Percentiles rank a stretch among this genome's conserved stretches.
phyloP scores from a whole-genome alignment of 2,888 invertebrate species.

The Augochlorella aurata region DNA sequence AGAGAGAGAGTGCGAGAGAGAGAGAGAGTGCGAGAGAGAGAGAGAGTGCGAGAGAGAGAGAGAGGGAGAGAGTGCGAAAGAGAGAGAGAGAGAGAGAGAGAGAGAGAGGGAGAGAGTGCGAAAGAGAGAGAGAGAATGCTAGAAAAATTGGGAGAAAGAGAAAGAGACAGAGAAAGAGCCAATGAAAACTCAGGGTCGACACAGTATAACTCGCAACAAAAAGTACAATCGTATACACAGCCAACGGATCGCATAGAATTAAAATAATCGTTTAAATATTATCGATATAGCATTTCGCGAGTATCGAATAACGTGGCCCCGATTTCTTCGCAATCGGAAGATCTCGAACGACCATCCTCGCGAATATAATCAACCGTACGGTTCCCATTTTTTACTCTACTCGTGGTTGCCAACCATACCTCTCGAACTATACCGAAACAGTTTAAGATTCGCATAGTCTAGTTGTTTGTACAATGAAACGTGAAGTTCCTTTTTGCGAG shows the following conservation, averaged over 20 bases:
- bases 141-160: neutral
- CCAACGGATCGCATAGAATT: constrained; percentile 77
- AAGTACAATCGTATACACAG: constrained; percentile 82
- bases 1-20: neutral
- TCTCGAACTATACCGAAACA: constrained; percentile 46
- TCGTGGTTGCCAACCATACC: constrained; percentile 35
- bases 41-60: constrained; percentile 12
- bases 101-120: too few relatives aligned
- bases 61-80: neutral
- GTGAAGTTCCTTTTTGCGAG: constrained; percentile 56
- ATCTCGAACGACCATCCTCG: constrained; percentile 51
- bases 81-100: neutral
- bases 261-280: constrained; percentile 66
- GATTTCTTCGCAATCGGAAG: constrained; percentile 18
- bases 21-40: neutral
- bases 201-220: constrained; percentile 80
- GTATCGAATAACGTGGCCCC: constrained; percentile 48
- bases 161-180: constrained; percentile 40
- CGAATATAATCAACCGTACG: constrained; percentile 46
- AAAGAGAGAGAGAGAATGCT: neutral
- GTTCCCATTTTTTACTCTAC: constrained; percentile 45
- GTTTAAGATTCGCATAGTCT: constrained; percentile 42
- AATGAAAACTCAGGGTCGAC: constrained; percentile 80
- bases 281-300: constrained; percentile 56
- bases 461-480: constrained; percentile 43